Conservation (phyloP, 2,113 vertebrate genomes). For the Naja naja region DNA sequence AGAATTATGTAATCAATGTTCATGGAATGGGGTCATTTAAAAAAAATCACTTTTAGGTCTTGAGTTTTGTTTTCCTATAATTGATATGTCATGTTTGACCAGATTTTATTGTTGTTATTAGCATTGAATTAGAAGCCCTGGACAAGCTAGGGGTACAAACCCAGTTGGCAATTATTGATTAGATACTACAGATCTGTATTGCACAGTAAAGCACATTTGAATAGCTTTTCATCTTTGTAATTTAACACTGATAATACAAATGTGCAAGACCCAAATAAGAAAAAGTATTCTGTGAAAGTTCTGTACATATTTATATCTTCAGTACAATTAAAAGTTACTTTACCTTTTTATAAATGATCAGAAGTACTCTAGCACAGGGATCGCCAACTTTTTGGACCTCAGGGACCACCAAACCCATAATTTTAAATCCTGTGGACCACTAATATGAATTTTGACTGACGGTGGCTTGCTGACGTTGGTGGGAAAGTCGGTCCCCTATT, state of each 20-base stretch:
- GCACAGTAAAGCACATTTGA: not conserved
- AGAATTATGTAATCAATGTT: not conserved
- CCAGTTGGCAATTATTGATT: not conserved
- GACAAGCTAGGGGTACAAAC: not conserved
- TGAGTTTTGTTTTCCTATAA: not conserved
- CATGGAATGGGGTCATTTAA: not conserved
- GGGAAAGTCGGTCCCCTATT: no score
- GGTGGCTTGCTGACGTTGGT: no score
- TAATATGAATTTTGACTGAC: no score
- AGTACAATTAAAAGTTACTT: not conserved
- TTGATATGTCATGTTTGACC: not conserved
- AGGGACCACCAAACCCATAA: no score
- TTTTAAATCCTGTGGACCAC: no score
- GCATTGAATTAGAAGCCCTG: not conserved
- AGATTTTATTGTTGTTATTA: not conserved
- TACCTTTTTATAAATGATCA: not conserved
- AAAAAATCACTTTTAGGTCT: not conserved
- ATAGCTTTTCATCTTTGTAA: conserved; percentile 2
- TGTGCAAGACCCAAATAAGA: not conserved
- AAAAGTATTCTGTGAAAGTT: not conserved
- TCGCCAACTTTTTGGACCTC: no score
- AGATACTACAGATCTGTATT: not conserved
- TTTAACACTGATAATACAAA: not conserved
- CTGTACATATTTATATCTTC: not conserved
- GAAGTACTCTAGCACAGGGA: not conserved